Conservation (phyloP, 2,113 vertebrate species). For the Rhegmatorhina hoffmannsi region DNA sequence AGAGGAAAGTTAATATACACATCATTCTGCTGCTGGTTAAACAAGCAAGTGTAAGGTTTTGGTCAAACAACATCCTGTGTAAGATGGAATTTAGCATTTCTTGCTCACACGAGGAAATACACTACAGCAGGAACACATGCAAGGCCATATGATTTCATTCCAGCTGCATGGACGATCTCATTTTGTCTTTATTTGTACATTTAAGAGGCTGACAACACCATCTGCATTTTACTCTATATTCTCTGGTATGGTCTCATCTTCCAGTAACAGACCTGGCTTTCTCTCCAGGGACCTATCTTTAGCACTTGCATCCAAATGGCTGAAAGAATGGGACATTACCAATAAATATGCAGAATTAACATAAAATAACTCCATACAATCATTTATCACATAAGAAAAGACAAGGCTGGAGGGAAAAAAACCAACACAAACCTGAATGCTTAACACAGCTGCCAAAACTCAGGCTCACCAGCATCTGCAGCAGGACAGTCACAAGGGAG, state of each 20-base stretch:
- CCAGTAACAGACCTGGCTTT: slow-evolving; percentile 30
- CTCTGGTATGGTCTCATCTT: slow-evolving; percentile 35
- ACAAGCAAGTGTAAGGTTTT: not conserved
- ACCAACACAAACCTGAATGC: not conserved
- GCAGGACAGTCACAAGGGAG: slow-evolving; percentile 49
- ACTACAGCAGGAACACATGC: not conserved
- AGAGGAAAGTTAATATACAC: slow-evolving; percentile 59
- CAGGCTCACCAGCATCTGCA: slow-evolving; percentile 61
- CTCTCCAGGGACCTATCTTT: slow-evolving; percentile 18
- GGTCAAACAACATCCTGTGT: not conserved
- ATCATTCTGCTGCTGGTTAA: slow-evolving; percentile 34
- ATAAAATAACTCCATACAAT: slow-evolving; percentile 19
- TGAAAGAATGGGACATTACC: slow-evolving; percentile 29
- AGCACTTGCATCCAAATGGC: not conserved
- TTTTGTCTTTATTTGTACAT: slow-evolving; percentile 58
- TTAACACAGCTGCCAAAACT: slow-evolving; percentile 62
- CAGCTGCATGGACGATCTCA: slow-evolving; percentile 39
- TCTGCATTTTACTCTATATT: slow-evolving; percentile 42
- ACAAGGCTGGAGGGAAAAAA: not conserved
- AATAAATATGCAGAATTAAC: slow-evolving; percentile 35
- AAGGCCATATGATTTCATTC: slow-evolving; percentile 36
- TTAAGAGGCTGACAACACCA: slow-evolving; percentile 43
- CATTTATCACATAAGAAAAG: slow-evolving; percentile 47
- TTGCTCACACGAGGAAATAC: slow-evolving; percentile 16
- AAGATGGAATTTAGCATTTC: not conserved